Evolutionary conservation across 2,888 invertebrate genomes (phyloP).

Genomic region (Phyllotreta cruciferae): DNA sequence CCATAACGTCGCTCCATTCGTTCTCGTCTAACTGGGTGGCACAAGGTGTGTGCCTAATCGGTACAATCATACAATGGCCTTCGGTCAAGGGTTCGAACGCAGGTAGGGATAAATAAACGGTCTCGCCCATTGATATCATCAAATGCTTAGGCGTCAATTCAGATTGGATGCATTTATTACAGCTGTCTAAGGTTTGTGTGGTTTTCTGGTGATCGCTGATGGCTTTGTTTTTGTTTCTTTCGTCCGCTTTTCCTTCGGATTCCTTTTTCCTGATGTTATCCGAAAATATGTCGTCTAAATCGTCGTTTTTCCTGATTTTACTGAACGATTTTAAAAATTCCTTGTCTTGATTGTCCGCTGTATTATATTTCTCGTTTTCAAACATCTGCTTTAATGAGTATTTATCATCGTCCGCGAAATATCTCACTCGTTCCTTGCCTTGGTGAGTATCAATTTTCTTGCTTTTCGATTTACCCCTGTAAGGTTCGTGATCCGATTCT

Average conservation of each 20-base stretch:
- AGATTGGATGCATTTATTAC: slow-evolving; percentile 84
- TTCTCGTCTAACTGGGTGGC: slow-evolving; percentile 91
- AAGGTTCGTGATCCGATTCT: slow-evolving; percentile 59
- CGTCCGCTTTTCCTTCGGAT: slow-evolving; percentile 67
- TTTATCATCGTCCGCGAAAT: slow-evolving; percentile 91
- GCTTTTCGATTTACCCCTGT: slow-evolving; percentile 59
- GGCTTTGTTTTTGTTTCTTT: slow-evolving; percentile 70
- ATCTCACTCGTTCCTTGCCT: slow-evolving; percentile 76
- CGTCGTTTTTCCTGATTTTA: slow-evolving; percentile 71
- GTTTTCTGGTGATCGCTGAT: slow-evolving; percentile 76
- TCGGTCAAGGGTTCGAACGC: slow-evolving; percentile 78
- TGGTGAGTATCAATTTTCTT: slow-evolving; percentile 75
- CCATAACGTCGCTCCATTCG: slow-evolving; percentile 88
- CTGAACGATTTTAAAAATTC: slow-evolving; percentile 79
- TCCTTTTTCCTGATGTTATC: slow-evolving; percentile 76
- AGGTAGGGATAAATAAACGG: slow-evolving; percentile 87
- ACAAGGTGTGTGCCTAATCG: slow-evolving; percentile 81
- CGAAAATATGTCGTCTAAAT: slow-evolving; percentile 86
- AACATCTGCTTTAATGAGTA: slow-evolving; percentile 86
- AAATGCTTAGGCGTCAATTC: slow-evolving; percentile 82
- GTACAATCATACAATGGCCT: slow-evolving; percentile 87
- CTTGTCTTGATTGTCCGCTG: slow-evolving; percentile 80
- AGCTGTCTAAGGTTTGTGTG: slow-evolving; percentile 77
- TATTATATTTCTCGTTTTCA: slow-evolving; percentile 80
- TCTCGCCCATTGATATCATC: slow-evolving; percentile 80